Conservation (phyloP, 2,113 vertebrate genomes). For the Scalopus aquaticus region DNA sequence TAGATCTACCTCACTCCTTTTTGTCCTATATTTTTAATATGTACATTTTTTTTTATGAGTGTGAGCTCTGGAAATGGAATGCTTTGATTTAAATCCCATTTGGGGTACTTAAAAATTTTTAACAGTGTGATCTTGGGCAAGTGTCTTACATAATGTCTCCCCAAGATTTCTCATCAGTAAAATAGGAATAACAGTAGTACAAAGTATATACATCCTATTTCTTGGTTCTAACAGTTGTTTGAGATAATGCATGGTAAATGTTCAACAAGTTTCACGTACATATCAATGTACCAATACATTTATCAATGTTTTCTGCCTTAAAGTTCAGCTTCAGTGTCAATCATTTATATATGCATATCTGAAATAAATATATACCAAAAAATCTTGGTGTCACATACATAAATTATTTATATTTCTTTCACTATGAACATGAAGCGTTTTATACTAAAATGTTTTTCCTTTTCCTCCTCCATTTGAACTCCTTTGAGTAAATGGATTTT, state of each 20-base stretch:
- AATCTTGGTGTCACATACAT: background rate
- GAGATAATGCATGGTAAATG: background rate
- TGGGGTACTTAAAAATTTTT: background rate
- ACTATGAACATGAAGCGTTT: background rate
- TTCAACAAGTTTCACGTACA: background rate
- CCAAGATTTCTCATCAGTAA: background rate
- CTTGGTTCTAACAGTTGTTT: background rate
- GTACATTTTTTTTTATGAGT: background rate
- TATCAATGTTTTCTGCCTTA: background rate
- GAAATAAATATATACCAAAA: background rate
- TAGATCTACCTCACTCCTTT: background rate
- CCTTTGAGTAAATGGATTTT: constrained; percentile 30
- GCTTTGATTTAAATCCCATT: background rate
- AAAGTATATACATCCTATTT: background rate
- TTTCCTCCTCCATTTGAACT: background rate
- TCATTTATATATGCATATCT: background rate
- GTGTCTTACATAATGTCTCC: background rate
- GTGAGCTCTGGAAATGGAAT: background rate
- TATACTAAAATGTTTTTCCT: background rate
- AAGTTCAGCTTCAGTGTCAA: background rate
- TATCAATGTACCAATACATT: background rate
- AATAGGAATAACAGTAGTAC: background rate
- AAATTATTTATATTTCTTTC: background rate
- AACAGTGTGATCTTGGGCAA: background rate
- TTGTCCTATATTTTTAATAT: background rate